A percentile compares a stretch with the other conserved stretches of the same genome.
phyloP scores from a whole-genome alignment of 2,113 vertebrate species.

The Myrmophylax atrothorax region DNA sequence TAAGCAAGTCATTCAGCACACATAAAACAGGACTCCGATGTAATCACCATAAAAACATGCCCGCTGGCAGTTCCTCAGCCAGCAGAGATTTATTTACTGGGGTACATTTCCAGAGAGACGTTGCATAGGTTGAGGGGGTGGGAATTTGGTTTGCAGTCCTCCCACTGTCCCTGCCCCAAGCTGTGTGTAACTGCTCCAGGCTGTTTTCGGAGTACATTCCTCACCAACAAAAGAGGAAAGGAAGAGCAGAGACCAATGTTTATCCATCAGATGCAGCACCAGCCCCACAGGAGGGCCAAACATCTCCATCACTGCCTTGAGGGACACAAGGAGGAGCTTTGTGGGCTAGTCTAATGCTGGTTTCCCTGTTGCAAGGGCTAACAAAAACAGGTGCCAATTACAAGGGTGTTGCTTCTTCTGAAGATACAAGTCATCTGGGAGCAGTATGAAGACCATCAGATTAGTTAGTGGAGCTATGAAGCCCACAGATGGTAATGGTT shows the following conservation, averaged over 20 bases:
- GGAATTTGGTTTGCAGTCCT: not conserved
- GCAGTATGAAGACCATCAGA: not conserved
- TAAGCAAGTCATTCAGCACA: constrained; percentile 51
- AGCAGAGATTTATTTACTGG: constrained; percentile 52
- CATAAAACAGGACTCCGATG: constrained; percentile 22
- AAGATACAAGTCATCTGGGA: not conserved
- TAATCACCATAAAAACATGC: constrained; percentile 53
- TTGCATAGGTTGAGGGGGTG: not conserved
- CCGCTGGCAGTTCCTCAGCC: constrained; percentile 47
- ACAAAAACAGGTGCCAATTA: not conserved
- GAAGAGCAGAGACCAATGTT: not conserved
- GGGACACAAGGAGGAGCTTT: not conserved
- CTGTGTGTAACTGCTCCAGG: not conserved
- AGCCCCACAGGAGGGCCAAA: not conserved
- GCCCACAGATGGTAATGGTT: constrained; percentile 11
- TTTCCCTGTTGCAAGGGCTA: not conserved
- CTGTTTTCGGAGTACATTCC: not conserved
- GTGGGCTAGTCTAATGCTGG: not conserved
- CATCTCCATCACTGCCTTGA: not conserved
- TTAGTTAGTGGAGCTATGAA: not conserved
- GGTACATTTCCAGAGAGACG: not conserved
- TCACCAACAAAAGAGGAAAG: not conserved
- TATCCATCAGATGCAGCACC: not conserved
- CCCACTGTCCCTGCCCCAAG: not conserved
- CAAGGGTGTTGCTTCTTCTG: not conserved